Evolutionary conservation across 2,888 invertebrate species (phyloP).

Genomic region (Zaprionus obscuricornis): DNA sequence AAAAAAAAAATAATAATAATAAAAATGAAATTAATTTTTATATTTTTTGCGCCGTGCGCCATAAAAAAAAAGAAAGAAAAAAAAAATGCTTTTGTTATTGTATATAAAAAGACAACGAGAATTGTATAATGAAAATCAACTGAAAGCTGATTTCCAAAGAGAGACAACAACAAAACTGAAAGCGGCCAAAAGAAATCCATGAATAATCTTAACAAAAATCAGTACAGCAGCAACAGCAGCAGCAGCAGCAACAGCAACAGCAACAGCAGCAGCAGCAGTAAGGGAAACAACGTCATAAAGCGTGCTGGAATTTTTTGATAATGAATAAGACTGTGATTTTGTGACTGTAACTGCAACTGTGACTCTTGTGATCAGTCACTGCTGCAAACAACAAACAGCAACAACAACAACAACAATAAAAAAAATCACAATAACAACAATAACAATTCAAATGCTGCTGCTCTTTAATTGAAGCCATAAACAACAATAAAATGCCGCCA

Average conservation of each 20-base stretch:
- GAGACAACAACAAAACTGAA: slow-evolving; percentile 49
- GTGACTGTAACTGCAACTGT: slow-evolving; percentile 15
- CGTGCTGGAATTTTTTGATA: slow-evolving; percentile 71
- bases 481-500: slow-evolving; percentile 52
- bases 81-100: no score
- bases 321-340: slow-evolving; percentile 53
- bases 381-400: not conserved
- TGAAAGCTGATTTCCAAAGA: slow-evolving; percentile 74
- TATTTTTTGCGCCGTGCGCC: slow-evolving; percentile 45
- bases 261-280: slow-evolving; percentile 13
- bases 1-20: slow-evolving; percentile 35
- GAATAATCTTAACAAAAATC: slow-evolving; percentile 73
- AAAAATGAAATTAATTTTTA: slow-evolving; percentile 59
- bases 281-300: slow-evolving; percentile 62
- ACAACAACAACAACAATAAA: slow-evolving; percentile 4
- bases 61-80: slow-evolving; percentile 41
- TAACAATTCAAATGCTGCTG: slow-evolving; percentile 14
- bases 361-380: not conserved
- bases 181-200: slow-evolving; percentile 49
- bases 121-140: slow-evolving; percentile 67
- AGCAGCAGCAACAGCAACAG: slow-evolving; percentile 16
- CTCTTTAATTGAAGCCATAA: slow-evolving; percentile 69
- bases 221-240: slow-evolving; percentile 30
- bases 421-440: slow-evolving; percentile 52
- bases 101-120: no score